phyloP scores from a whole-genome alignment of 2,888 invertebrate genomes.

The Drosophila crucigera region DNA sequence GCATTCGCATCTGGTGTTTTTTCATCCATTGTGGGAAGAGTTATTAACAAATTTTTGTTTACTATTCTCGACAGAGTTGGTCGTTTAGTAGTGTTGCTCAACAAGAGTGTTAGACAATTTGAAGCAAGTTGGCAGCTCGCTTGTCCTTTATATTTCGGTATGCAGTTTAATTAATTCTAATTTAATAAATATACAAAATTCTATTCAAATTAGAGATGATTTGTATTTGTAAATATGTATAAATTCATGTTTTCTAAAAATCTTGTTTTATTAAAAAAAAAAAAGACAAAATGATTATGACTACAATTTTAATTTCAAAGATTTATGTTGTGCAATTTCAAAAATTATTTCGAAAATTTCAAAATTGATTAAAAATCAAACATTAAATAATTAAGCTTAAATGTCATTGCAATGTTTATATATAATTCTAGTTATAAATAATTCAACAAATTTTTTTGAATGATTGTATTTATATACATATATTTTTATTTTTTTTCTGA shows the following conservation, averaged over 20 bases:
- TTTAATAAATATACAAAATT: not conserved
- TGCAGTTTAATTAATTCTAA: not conserved
- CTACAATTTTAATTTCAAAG: not conserved
- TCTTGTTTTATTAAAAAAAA: not conserved
- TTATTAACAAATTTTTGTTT: conserved; percentile 39
- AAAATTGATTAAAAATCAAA: not conserved
- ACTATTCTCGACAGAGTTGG: conserved; percentile 32
- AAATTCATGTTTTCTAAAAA: not conserved
- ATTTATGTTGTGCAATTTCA: not conserved
- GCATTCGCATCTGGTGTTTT: not conserved
- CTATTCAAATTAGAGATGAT: not conserved
- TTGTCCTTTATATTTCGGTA: not conserved
- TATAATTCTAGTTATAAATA: not conserved
- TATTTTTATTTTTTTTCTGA: not conserved
- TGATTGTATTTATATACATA: not conserved
- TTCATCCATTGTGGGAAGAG: conserved; percentile 27
- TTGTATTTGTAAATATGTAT: not conserved
- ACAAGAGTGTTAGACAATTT: not conserved
- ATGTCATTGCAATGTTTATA: not conserved
- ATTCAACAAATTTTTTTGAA: no score
- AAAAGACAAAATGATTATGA: not conserved
- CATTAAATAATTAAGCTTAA: not conserved
- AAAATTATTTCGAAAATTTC: not conserved
- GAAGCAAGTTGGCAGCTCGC: conserved; percentile 29
- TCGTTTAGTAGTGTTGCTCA: conserved; percentile 8